Conservation (phyloP, 2,797 vertebrate species). For the Florisuga fusca region DNA sequence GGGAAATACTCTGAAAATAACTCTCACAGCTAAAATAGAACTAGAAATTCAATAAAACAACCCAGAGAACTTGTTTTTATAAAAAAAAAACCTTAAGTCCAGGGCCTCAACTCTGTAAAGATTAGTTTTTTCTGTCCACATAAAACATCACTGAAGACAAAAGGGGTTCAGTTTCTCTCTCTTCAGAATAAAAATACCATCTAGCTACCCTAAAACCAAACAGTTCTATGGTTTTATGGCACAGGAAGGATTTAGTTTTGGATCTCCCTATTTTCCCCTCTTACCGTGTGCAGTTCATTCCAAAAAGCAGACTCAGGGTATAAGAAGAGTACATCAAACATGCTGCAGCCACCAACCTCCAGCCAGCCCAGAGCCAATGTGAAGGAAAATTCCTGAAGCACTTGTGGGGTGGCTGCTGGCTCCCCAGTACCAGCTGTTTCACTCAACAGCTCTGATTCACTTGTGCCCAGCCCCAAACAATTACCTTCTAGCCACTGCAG, state of each 20-base stretch:
- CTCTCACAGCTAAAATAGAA: rapidly evolving
- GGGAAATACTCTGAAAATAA: background rate
- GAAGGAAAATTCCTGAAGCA: rapidly evolving
- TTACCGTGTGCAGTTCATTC: rapidly evolving
- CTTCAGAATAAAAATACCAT: rapidly evolving
- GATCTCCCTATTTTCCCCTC: rapidly evolving
- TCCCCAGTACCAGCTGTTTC: background rate
- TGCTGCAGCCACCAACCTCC: rapidly evolving
- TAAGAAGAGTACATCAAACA: rapidly evolving
- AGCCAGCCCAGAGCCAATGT: rapidly evolving
- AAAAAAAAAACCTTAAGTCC: background rate
- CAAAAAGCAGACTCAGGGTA: rapidly evolving
- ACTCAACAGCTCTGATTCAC: background rate
- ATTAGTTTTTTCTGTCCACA: rapidly evolving
- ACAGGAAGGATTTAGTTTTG: background rate
- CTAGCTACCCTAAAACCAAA: rapidly evolving
- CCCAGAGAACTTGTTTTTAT: background rate
- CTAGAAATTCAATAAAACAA: background rate
- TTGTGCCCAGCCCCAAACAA: background rate
- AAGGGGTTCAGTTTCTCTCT: rapidly evolving
- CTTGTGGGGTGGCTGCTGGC: rapidly evolving
- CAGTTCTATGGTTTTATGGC: rapidly evolving
- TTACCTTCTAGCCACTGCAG: rapidly evolving
- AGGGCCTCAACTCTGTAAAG: background rate
- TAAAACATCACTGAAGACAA: rapidly evolving